Base-by-base conservation (phyloP, 2,888 invertebrate species). In the Drosophila melanocephala region DNA sequence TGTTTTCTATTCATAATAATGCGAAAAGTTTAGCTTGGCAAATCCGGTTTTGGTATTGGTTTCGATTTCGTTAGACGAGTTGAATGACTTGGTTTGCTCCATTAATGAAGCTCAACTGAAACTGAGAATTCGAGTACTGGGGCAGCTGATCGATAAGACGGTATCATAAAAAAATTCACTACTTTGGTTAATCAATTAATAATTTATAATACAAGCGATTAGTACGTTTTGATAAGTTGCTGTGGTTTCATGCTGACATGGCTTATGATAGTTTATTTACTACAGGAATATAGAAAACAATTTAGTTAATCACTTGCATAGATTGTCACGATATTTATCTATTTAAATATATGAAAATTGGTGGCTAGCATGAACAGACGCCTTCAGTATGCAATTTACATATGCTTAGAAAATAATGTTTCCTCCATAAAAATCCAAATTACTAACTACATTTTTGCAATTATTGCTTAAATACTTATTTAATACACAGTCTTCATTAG, bases 71-170 rank as follows among this genome's bases (percentile, higher is more conserved):
- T n/a, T 58, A n/a, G 39, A n/a, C 44, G 44, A 69, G 84, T 84
- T 84, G 79, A 84, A 85, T 85, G 85, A 84, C 84, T 85, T 75
- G 53, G 37, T 58, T 35, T 72, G 70, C 50, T 51, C 64, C 32
- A 76, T 44, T 39, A 76, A 65, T 26, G 30, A 70, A 32, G 16
- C 59, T 53, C 70, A 70, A 64, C 64, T 26, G 26, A 76, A 70
- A 69, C 22, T 5, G 39, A 64, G 58, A 44, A 32, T 26, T 33
- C 30, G 50, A 39, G 10, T 14, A 9, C 30, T 35, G 35, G 10
- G 55, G 52, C 68, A 63, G 60, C 65, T 69, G 65, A 60, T 59
- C 14, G 59, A 52, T 50, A n/a, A n/a, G 44, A 16, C 3, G 30
- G 5, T 37, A 22, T 52, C 51, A 44, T 35, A 57, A 44, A n/a